phyloP scores from a whole-genome alignment of 37 sponge, comb jelly and placozoan species.

The Beroe ovata region DNA sequence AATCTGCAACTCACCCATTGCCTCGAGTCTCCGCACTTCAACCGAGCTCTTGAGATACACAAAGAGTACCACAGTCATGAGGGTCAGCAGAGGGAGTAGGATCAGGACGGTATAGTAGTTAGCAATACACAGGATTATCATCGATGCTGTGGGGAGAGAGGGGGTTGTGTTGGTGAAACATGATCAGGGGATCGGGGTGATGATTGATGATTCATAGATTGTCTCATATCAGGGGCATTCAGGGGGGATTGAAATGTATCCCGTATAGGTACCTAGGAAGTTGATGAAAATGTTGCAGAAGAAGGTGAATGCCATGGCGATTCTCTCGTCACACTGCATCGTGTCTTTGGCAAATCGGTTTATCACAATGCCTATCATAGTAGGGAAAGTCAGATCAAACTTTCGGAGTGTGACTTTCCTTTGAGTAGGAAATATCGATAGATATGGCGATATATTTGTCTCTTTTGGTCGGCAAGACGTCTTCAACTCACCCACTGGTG shows the following conservation, averaged over 20 bases:
- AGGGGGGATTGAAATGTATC: too few relatives aligned
- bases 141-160: constrained; percentile 20
- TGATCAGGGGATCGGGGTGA: too few relatives aligned
- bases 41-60: constrained; percentile 42
- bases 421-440: background rate
- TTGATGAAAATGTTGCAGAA: constrained; percentile 12
- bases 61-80: background rate
- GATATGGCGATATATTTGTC: background rate
- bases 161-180: background rate
- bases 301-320: background rate
- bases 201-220: too few relatives aligned
- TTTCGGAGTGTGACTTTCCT: too few relatives aligned
- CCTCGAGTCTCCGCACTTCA: constrained; percentile 19
- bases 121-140: constrained; percentile 41
- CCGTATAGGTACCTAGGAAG: constrained; percentile 35
- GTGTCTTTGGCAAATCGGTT: constrained; percentile 42
- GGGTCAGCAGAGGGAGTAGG: constrained; percentile 17
- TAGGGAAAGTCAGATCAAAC: too few relatives aligned
- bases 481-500: constrained; percentile 26
- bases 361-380: constrained; percentile 29
- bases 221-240: too few relatives aligned
- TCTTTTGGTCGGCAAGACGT: background rate
- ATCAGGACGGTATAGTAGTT: constrained; percentile 30
- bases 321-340: background rate
- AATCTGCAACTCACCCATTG: constrained; percentile 42